phyloP scores from a whole-genome alignment of 2,888 invertebrate genomes.

The Pammene aurita region DNA sequence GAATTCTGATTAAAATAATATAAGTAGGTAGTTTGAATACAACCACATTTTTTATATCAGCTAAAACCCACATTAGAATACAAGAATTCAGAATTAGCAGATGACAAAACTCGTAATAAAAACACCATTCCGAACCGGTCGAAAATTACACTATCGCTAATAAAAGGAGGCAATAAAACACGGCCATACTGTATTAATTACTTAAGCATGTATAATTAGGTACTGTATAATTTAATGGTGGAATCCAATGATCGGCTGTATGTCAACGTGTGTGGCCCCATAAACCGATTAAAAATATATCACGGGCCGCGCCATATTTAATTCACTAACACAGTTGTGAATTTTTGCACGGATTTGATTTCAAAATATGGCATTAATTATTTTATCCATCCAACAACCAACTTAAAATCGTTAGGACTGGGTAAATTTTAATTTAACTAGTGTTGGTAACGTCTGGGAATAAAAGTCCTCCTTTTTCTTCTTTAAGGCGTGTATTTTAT shows the following conservation, averaged over 20 bases:
- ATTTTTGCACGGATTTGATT: too few species aligned
- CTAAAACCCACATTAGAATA: not conserved
- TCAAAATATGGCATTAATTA: too few species aligned
- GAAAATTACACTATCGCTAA: constrained; percentile 4
- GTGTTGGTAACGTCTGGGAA: too few species aligned
- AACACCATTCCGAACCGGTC: constrained; percentile 8
- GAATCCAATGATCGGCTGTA: constrained; percentile 23
- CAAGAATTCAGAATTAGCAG: not conserved
- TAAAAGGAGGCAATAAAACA: constrained; percentile 23
- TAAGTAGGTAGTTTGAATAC: too few species aligned
- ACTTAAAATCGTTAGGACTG: too few species aligned
- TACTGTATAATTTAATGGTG: constrained; percentile 32
- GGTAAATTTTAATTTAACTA: too few species aligned
- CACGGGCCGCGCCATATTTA: constrained; percentile 12
- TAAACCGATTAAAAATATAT: constrained; percentile 28
- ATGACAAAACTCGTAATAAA: not conserved
- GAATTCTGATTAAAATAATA: too few species aligned
- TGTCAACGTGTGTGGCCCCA: constrained; percentile 35
- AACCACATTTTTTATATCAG: too few species aligned
- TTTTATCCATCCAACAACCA: too few species aligned
- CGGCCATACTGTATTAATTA: constrained; percentile 26
- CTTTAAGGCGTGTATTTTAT: too few species aligned
- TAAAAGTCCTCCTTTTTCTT: too few species aligned
- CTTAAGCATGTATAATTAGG: constrained; percentile 13
- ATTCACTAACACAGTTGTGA: too few species aligned